phyloP scores from a whole-genome alignment of 2,113 vertebrate species.

The Mus musculus region GRCm39 chr9:43247501-43248000 shows the following conservation, averaged over 20 bases:
- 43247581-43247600: not conserved
- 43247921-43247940: not conserved
- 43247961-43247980: not conserved
- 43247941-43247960: not conserved
- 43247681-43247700: not conserved
- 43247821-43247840: not conserved
- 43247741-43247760: not conserved
- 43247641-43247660: not conserved
- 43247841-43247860: not conserved
- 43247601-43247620: not conserved
- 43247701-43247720: not conserved
- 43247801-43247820: not conserved
- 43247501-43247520: too few species aligned
- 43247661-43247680: not conserved
- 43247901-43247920: not conserved
- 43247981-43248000: not conserved
- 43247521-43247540: not conserved
- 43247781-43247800: not conserved
- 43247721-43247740: not conserved
- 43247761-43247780: fast-evolving
- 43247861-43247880: not conserved
- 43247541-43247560: not conserved
- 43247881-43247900: not conserved
- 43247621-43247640: fast-evolving
- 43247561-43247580: not conserved